Evolutionary conservation across 2,888 invertebrate genomes (phyloP).

Genomic region (Sminthurides aquaticus): DNA sequence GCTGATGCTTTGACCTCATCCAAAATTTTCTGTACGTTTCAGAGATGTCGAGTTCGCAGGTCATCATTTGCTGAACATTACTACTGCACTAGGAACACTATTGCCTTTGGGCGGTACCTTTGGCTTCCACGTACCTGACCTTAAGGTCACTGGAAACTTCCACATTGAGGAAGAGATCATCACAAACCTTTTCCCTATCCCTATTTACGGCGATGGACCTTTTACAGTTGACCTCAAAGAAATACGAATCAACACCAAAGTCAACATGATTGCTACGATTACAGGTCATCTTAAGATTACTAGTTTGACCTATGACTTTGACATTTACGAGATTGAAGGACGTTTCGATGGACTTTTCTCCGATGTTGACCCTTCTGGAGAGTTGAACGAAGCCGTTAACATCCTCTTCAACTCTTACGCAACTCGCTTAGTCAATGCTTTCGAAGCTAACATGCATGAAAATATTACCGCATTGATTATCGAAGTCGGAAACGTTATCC

Average conservation of each 20-base stretch:
- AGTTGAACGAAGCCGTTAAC: constrained; percentile 19
- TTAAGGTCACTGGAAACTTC: not conserved
- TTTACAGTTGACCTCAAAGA: constrained; percentile 3
- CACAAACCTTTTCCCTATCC: constrained; percentile 14
- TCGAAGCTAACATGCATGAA: constrained; percentile 11
- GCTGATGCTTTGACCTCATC: no score
- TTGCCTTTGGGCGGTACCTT: not conserved
- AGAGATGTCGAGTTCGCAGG: constrained; percentile 14
- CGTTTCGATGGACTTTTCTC: constrained; percentile 14
- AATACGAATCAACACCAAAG: not conserved
- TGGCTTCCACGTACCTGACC: not conserved
- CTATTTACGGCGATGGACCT: constrained; percentile 12
- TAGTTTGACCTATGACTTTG: constrained; percentile 1
- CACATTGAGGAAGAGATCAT: not conserved
- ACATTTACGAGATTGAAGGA: constrained; percentile 7
- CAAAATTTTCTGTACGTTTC: not conserved
- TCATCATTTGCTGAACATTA: not conserved
- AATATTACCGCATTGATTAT: not conserved
- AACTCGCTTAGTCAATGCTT: constrained; percentile 8
- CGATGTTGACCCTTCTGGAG: constrained; percentile 6
- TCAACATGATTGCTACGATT: not conserved
- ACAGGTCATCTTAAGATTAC: constrained; percentile 7
- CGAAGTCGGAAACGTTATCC: not conserved
- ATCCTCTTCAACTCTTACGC: constrained; percentile 14
- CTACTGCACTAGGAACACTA: constrained; percentile 1